A percentile compares a stretch with the other conserved stretches of the same genome.
Evolutionary conservation across 2,797 vertebrate genomes (phyloP).

Genomic region (Phyllotis vaccarum): DNA sequence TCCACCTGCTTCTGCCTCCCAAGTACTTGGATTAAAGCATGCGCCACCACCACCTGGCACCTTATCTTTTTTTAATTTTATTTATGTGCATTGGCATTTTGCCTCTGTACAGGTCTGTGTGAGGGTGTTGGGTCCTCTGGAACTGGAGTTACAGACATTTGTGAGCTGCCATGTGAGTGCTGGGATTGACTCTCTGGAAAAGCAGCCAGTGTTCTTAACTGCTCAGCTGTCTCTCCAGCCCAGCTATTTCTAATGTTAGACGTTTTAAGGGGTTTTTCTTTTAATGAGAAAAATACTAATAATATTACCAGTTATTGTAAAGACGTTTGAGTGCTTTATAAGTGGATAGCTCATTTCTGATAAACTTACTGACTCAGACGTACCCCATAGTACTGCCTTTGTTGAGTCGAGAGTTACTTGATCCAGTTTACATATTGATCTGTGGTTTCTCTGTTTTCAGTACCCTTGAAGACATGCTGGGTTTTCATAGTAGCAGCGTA

Average conservation of each 20-base stretch:
- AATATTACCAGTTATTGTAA: constrained; percentile 29
- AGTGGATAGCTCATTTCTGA: neutral
- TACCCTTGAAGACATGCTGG: neutral
- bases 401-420: constrained; percentile 24
- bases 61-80: no score
- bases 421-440: neutral
- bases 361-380: neutral
- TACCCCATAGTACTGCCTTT: constrained; percentile 23
- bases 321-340: constrained; percentile 9
- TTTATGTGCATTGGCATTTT: no score
- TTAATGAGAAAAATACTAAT: constrained; percentile 17
- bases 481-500: neutral
- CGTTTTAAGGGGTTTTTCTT: neutral
- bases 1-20: neutral
- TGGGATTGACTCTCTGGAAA: neutral
- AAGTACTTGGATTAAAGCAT: neutral
- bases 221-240: no score
- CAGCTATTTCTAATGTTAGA: neutral
- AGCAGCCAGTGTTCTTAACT: no score
- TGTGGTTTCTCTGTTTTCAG: neutral
- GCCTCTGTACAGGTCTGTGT: no score
- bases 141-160: no score
- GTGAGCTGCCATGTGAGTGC: no score
- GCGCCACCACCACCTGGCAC: no score
- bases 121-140: no score